Conservation (phyloP, 2,888 invertebrate species). For the Brenthis hecate region DNA sequence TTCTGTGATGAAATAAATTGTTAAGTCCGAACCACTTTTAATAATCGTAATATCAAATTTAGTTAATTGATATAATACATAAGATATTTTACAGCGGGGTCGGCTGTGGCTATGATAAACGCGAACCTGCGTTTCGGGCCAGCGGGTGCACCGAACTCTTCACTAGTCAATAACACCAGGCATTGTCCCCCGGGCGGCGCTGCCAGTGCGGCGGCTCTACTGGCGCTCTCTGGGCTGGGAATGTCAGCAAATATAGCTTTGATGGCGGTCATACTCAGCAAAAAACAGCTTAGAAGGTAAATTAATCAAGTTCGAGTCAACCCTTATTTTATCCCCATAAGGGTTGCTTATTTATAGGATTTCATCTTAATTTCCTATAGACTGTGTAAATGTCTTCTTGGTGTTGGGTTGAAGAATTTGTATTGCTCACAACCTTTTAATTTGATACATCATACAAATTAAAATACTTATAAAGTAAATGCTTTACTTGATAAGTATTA, state of each 20-base stretch:
- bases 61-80: neutral
- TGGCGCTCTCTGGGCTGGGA: constrained; percentile 89
- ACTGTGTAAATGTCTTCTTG: too few species aligned
- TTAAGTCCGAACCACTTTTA: too few species aligned
- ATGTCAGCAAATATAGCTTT: constrained; percentile 91
- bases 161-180: constrained; percentile 86
- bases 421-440: too few species aligned
- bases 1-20: too few species aligned
- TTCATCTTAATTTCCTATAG: too few species aligned
- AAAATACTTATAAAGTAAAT: too few species aligned
- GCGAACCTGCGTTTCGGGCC: constrained; percentile 89
- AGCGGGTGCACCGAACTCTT: constrained; percentile 84
- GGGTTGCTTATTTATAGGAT: too few species aligned
- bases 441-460: too few species aligned
- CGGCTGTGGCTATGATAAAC: constrained; percentile 90
- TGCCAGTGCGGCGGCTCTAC: constrained; percentile 89
- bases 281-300: constrained; percentile 90
- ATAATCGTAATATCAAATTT: too few species aligned
- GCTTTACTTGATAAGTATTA: too few species aligned
- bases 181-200: constrained; percentile 91
- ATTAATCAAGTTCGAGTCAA: constrained; percentile 33
- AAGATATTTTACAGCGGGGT: constrained; percentile 72
- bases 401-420: too few species aligned
- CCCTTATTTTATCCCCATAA: too few species aligned
- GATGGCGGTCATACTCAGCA: constrained; percentile 90